Evolutionary conservation across 2,113 vertebrate species (phyloP).

Genomic region (Danionella cerebrum): DNA sequence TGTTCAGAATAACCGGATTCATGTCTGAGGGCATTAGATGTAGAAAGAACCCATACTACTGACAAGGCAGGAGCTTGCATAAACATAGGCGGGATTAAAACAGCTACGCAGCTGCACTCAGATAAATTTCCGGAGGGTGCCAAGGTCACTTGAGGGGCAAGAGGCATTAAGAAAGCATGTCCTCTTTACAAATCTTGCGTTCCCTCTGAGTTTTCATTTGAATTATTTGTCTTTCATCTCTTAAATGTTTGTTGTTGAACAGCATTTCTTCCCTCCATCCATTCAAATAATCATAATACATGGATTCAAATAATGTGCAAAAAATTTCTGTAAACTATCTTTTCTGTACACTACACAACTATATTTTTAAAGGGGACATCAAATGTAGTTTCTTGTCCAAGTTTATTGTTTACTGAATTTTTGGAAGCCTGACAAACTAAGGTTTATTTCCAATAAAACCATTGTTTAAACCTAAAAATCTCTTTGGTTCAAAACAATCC

Average conservation of each 20-base stretch:
- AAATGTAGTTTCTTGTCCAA: too few relatives aligned
- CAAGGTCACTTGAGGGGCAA: conserved; percentile 2
- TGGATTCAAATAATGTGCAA: too few relatives aligned
- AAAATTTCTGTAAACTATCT: too few relatives aligned
- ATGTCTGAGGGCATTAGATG: neutral
- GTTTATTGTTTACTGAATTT: too few relatives aligned
- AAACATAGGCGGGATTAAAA: conserved; percentile 16
- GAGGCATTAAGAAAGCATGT: neutral
- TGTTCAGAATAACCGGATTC: neutral
- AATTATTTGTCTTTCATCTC: neutral
- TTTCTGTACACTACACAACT: too few relatives aligned
- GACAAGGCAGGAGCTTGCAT: neutral
- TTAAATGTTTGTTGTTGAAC: neutral
- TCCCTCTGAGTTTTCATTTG: neutral
- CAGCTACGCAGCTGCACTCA: conserved; percentile 31
- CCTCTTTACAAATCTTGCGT: neutral
- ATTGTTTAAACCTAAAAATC: too few relatives aligned
- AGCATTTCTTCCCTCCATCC: neutral
- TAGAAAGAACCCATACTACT: neutral
- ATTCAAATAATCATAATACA: too few relatives aligned
- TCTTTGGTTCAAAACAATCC: too few relatives aligned
- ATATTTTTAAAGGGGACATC: too few relatives aligned
- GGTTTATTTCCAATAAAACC: too few relatives aligned
- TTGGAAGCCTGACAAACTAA: too few relatives aligned
- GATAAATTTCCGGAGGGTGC: neutral